These are phyloP conservation scores for Drusus annulatus DNA, from an alignment of 1,140 invertebrate genomes.

Conservation along the genomic window DNA sequence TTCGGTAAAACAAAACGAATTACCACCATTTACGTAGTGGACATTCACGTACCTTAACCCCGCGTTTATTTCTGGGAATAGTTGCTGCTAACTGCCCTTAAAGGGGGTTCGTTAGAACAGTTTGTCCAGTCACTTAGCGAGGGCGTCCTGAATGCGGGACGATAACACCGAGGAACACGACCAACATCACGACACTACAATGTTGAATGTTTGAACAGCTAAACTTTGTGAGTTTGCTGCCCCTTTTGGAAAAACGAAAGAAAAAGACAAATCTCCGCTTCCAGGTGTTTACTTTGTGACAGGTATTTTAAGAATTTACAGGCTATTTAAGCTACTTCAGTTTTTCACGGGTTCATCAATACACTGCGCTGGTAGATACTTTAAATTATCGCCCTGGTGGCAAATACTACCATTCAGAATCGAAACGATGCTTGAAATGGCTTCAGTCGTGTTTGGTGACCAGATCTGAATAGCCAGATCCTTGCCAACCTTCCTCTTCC, in stretches of 20 bases:
- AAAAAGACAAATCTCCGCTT: neutral
- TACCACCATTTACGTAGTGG: too few relatives aligned
- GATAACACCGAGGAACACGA: conserved; percentile 17
- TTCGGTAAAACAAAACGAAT: too few relatives aligned
- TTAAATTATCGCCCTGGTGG: too few relatives aligned
- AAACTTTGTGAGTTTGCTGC: neutral
- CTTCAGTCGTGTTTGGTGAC: too few relatives aligned
- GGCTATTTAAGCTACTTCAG: too few relatives aligned
- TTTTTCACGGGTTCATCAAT: too few relatives aligned
- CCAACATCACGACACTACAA: conserved; percentile 10
- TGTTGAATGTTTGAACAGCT: conserved; percentile 16
- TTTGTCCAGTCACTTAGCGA: neutral
- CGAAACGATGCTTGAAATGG: too few relatives aligned
- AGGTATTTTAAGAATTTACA: neutral
- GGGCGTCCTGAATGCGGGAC: neutral
- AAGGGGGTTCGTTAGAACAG: conserved; percentile 24
- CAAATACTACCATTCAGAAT: too few relatives aligned
- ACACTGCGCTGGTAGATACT: too few relatives aligned
- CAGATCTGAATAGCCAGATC: too few relatives aligned
- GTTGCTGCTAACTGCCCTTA: conserved; percentile 16
- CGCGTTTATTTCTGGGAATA: conserved; percentile 11
- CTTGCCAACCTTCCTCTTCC: too few relatives aligned
- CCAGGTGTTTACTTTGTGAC: neutral
- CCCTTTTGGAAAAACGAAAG: neutral
- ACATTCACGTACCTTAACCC: neutral